Evolutionary conservation across 2,113 vertebrate genomes (phyloP).

Genomic region (Alligator sinensis): DNA sequence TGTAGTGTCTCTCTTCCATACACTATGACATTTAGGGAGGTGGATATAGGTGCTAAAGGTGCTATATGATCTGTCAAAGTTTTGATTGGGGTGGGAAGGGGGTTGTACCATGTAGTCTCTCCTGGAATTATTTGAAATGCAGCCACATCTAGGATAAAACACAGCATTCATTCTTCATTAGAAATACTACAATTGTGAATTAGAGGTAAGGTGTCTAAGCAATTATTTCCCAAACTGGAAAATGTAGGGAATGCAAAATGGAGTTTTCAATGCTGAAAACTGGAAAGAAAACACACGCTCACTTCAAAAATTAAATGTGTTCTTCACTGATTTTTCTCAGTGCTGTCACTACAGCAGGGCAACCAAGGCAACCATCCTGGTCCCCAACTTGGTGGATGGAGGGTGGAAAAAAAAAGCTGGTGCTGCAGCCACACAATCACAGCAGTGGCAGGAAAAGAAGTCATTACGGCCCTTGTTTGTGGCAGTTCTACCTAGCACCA

Average conservation of each 20-base stretch:
- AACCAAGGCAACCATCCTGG: too few relatives aligned
- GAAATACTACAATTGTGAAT: constrained; percentile 26
- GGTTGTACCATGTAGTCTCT: neutral
- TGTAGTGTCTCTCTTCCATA: constrained; percentile 22
- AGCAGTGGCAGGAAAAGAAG: too few relatives aligned
- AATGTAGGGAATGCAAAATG: neutral
- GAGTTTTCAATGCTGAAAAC: neutral
- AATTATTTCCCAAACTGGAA: neutral
- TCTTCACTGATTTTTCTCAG: neutral
- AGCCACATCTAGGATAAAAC: neutral
- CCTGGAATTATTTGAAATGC: neutral
- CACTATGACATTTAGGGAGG: constrained; percentile 26
- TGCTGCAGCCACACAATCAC: too few relatives aligned
- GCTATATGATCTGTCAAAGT: neutral
- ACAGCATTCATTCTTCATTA: neutral
- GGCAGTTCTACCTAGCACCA: too few relatives aligned
- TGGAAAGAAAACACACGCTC: neutral
- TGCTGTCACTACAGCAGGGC: too few relatives aligned
- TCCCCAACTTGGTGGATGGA: too few relatives aligned
- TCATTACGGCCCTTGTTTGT: too few relatives aligned
- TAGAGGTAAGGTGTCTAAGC: neutral
- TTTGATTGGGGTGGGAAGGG: neutral
- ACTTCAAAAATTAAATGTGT: neutral
- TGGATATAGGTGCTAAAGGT: too few relatives aligned
- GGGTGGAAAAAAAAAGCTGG: too few relatives aligned